Evolutionary conservation across 2,797 vertebrate species (phyloP).

Genomic region (Echeneis naucrates): DNA sequence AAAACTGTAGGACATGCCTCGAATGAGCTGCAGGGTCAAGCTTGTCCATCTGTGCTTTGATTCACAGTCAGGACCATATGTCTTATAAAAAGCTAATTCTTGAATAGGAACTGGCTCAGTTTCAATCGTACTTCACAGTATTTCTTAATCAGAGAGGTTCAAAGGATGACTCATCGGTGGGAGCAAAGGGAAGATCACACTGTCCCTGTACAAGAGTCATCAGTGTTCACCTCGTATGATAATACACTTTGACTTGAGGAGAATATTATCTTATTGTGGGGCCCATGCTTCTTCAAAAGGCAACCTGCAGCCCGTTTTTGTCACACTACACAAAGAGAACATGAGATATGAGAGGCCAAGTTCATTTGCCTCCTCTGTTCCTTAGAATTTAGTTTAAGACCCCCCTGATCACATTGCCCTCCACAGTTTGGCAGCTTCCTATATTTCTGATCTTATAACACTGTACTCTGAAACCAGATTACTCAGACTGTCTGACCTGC

Average conservation of each 20-base stretch:
- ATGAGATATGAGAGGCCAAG: too few relatives aligned
- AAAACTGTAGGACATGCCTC: not conserved
- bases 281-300: too few relatives aligned
- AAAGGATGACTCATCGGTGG: not conserved
- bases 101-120: not conserved
- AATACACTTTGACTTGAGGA: conserved; percentile 9
- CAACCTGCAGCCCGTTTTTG: too few relatives aligned
- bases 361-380: too few relatives aligned
- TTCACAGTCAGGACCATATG: not conserved
- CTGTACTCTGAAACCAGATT: too few relatives aligned
- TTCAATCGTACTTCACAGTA: not conserved
- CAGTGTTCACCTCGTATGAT: conserved; percentile 11
- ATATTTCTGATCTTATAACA: too few relatives aligned
- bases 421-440: too few relatives aligned
- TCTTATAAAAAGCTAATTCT: not conserved
- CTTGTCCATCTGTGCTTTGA: conserved; percentile 3
- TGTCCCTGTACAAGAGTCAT: not conserved
- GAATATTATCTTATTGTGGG: conserved; percentile 1
- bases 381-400: too few relatives aligned
- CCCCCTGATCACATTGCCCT: too few relatives aligned
- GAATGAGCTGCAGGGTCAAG: not conserved
- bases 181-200: not conserved
- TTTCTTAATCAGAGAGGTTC: not conserved
- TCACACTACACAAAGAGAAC: too few relatives aligned
- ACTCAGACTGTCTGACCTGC: too few relatives aligned